phyloP scores from a whole-genome alignment of 2,888 invertebrate species.

The Cryptus armator region DNA sequence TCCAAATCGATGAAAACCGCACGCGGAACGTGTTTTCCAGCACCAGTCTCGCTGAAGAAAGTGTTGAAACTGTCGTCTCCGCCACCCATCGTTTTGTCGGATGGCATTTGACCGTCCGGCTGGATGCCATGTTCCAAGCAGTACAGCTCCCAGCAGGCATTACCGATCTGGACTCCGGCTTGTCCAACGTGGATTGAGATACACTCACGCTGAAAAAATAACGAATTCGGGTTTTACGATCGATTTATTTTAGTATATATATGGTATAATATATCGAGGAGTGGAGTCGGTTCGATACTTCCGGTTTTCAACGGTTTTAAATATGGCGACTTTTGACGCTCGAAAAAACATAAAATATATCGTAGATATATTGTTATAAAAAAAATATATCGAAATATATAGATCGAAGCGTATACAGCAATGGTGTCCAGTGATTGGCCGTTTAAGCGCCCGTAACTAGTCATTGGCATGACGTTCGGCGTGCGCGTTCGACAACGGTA shows the following conservation, averaged over 20 bases:
- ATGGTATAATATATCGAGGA: too few relatives aligned
- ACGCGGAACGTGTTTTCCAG: conserved; percentile 98
- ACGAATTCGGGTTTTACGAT: too few relatives aligned
- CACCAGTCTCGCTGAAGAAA: conserved; percentile 97
- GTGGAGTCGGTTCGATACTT: too few relatives aligned
- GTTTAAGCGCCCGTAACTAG: not conserved
- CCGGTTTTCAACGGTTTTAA: too few relatives aligned
- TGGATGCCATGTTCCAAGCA: conserved; percentile 96
- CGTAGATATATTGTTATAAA: too few relatives aligned
- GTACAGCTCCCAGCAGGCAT: conserved; percentile 96
- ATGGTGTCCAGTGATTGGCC: not conserved
- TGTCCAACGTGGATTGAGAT: conserved; percentile 93
- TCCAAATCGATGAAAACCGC: conserved; percentile 98
- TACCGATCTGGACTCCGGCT: conserved; percentile 95
- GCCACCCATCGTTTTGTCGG: conserved; percentile 95
- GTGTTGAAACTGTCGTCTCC: conserved; percentile 98
- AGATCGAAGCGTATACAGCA: not conserved
- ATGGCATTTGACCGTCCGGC: conserved; percentile 97
- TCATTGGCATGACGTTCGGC: not conserved
- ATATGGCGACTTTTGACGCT: too few relatives aligned
- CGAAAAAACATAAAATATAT: too few relatives aligned
- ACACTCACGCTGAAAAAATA: conserved; percentile 89
- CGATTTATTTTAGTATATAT: too few relatives aligned
- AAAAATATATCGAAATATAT: not conserved
- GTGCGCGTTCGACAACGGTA: not conserved